Evolutionary conservation across 2,113 vertebrate species (phyloP), one percentile per base, ranked within the genome.

Genomic region (Chaenogobius annularis): DNA sequence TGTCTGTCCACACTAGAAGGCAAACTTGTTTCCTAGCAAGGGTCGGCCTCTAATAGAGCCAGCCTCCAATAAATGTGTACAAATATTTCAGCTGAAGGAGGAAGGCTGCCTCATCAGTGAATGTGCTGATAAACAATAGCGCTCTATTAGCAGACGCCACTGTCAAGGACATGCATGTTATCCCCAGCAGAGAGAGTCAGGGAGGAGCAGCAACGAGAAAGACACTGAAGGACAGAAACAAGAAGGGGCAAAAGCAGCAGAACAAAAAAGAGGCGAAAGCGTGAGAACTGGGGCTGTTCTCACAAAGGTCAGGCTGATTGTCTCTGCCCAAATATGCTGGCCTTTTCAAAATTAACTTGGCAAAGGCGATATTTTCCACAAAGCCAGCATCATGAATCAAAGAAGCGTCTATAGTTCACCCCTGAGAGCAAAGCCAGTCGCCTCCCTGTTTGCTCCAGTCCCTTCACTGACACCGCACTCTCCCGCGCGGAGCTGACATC

Each of bases 331-430:
- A 93, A 93, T 93, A 92, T 92, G 91, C 91, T 94, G 92, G 91
- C 92, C 92, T 94, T 94, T 93, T 92, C 91, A 92, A 91, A 93
- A 93, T 93, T 88, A 93, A 91, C 92, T 93, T 87, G 88, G 91
- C 90, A 90, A 90, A 91, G 91, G 87, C 87, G 90, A 92, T 92
- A 92, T 93, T 93, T 92, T 90, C 90, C 90, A 90, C 89, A 90
- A 90, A 90, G 88, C 86, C 85, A 31, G 87, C 88, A 85, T 93
- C 90, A 91, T 93, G 92, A 93, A 93, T 94, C 93, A 93, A 90
- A 89, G 88, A 83, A 74, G 82, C 81, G 35, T 89, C 88, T 89
- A 88, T 87, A 92, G 91, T 91, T 93, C 90, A 90, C 81, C 83
- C 77, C 73, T 89, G 86, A 89, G 87, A 86, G 89, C 83, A 77